Evolutionary conservation across 2,888 invertebrate species (phyloP).

Genomic region (Plemyria rubiginata): DNA sequence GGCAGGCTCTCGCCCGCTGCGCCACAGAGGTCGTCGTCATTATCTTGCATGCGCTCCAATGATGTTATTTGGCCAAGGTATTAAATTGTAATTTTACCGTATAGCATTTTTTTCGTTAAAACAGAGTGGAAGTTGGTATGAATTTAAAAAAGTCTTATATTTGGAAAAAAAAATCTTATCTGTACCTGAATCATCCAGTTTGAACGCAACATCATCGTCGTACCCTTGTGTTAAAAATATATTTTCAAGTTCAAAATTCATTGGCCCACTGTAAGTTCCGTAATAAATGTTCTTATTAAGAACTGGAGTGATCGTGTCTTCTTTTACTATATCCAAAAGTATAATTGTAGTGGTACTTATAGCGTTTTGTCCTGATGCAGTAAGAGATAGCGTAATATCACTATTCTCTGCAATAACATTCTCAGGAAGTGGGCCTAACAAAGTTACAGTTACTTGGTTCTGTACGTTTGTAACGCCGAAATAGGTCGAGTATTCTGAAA

Average conservation of each 20-base stretch:
- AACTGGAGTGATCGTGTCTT: slow-evolving; percentile 61
- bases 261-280: slow-evolving; percentile 50
- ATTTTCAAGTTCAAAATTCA: slow-evolving; percentile 49
- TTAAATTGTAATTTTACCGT: too few species aligned
- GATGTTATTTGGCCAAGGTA: too few species aligned
- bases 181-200: slow-evolving; percentile 61
- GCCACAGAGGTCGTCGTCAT: too few species aligned
- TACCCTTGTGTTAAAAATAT: slow-evolving; percentile 64
- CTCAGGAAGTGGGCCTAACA: slow-evolving; percentile 52
- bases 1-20: too few species aligned
- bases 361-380: slow-evolving; percentile 61
- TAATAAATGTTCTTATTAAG: slow-evolving; percentile 62
- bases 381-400: slow-evolving; percentile 59
- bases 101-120: too few species aligned
- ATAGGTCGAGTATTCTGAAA: slow-evolving; percentile 40
- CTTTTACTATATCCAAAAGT: slow-evolving; percentile 65
- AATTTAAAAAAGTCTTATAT: too few species aligned
- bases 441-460: slow-evolving; percentile 52
- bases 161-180: too few species aligned
- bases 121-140: too few species aligned
- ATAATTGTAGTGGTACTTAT: slow-evolving; percentile 58
- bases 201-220: slow-evolving; percentile 56
- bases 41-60: too few species aligned
- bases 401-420: slow-evolving; percentile 57
- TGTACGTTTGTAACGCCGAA: slow-evolving; percentile 49